These are phyloP conservation scores for Scaeva pyrastri DNA, from an alignment of 2,888 invertebrate species.

Conservation along the genomic window DNA sequence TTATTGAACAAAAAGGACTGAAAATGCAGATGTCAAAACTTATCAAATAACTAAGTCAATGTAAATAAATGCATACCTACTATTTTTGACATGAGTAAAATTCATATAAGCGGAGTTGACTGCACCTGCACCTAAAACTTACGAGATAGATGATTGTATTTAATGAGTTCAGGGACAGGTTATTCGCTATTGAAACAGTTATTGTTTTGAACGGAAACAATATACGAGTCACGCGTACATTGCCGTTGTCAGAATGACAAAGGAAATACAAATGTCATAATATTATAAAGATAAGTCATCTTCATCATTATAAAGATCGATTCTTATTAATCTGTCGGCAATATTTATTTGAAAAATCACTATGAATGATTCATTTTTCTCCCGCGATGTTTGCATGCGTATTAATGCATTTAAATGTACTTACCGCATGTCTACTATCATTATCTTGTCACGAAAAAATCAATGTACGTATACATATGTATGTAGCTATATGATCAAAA, in stretches of 20 bases:
- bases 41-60: no score
- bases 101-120: neutral
- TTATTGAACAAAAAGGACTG: no score
- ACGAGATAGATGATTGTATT: neutral
- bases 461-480: neutral
- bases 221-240: constrained; percentile 6
- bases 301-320: constrained; percentile 8
- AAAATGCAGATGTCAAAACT: no score
- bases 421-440: neutral
- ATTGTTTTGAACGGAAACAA: neutral
- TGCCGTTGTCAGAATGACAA: constrained; percentile 5
- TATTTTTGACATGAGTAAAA: neutral
- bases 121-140: neutral
- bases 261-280: constrained; percentile 11
- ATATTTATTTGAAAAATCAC: constrained; percentile 16
- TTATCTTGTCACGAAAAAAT: constrained; percentile 23
- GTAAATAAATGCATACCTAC: no score
- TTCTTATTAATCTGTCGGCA: constrained; percentile 40
- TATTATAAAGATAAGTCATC: neutral
- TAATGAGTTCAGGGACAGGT: constrained; percentile 16
- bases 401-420: neutral
- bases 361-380: neutral
- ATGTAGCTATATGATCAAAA: no score
- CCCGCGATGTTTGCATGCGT: neutral
- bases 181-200: neutral